phyloP scores from a whole-genome alignment of 2,113 vertebrate genomes.

The Piaya cayana region DNA sequence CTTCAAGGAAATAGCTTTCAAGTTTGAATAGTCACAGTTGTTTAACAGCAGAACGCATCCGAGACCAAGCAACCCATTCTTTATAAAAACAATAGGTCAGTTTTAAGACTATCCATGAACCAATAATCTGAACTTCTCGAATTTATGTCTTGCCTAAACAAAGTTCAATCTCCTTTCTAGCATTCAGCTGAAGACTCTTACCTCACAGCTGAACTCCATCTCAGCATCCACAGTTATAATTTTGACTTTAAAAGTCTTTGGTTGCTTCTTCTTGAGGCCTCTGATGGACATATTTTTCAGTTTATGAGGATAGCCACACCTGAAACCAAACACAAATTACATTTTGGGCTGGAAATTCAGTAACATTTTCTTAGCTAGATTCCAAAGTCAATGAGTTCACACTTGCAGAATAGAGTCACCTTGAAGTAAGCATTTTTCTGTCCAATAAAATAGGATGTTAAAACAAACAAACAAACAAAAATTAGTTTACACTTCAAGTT shows the following conservation, averaged over 20 bases:
- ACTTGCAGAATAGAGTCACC: not conserved
- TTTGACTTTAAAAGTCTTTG: conserved; percentile 93
- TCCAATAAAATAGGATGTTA: not conserved
- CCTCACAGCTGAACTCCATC: conserved; percentile 95
- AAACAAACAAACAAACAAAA: not conserved
- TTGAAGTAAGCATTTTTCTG: not conserved
- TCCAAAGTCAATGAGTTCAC: not conserved
- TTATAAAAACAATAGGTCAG: not conserved
- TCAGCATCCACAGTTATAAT: conserved; percentile 92
- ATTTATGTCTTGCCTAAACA: not conserved
- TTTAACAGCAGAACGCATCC: not conserved
- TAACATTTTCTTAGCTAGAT: not conserved
- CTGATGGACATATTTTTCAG: conserved; percentile 85
- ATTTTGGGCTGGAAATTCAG: not conserved
- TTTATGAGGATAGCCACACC: conserved; percentile 12
- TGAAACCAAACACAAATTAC: not conserved
- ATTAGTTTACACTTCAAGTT: not conserved
- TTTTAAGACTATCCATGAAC: not conserved
- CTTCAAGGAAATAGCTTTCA: not conserved
- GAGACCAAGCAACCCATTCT: not conserved
- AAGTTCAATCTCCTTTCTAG: not conserved
- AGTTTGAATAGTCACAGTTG: not conserved
- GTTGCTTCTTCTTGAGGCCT: conserved; percentile 91
- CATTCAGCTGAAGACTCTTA: conserved; percentile 33
- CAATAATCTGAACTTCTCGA: not conserved